phyloP scores from a whole-genome alignment of 2,113 vertebrate genomes.

The Hepsetus odoe region DNA sequence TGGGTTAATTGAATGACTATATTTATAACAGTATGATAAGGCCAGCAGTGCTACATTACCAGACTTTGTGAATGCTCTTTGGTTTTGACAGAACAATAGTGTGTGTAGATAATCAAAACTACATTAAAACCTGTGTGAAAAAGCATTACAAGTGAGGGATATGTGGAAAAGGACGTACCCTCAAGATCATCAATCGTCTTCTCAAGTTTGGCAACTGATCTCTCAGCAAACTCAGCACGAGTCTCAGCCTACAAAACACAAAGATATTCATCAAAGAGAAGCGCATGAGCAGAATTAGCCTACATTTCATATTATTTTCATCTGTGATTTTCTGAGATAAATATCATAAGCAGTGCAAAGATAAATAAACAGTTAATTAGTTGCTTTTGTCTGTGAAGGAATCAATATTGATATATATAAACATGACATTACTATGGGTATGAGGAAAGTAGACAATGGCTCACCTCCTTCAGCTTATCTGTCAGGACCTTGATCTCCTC shows the following conservation, averaged over 20 bases:
- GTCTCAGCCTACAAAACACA: conserved; percentile 88
- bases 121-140: neutral
- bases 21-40: neutral
- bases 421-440: no score
- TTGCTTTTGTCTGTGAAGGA: no score
- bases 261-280: conserved; percentile 1
- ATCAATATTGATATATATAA: no score
- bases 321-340: no score
- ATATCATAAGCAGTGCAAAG: no score
- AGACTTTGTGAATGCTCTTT: neutral
- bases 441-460: no score
- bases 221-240: conserved; percentile 97
- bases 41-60: neutral
- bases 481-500: conserved; percentile 98
- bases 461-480: conserved; percentile 99
- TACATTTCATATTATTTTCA: no score
- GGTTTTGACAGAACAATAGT: no score
- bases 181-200: conserved; percentile 99
- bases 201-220: conserved; percentile 98
- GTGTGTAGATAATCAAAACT: neutral
- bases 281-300: neutral
- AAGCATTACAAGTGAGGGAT: conserved; percentile 16
- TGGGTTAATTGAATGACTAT: neutral
- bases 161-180: conserved; percentile 80
- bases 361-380: no score